phyloP scores from a whole-genome alignment of 2,797 vertebrate species.

The Notamacropus eugenii region DNA sequence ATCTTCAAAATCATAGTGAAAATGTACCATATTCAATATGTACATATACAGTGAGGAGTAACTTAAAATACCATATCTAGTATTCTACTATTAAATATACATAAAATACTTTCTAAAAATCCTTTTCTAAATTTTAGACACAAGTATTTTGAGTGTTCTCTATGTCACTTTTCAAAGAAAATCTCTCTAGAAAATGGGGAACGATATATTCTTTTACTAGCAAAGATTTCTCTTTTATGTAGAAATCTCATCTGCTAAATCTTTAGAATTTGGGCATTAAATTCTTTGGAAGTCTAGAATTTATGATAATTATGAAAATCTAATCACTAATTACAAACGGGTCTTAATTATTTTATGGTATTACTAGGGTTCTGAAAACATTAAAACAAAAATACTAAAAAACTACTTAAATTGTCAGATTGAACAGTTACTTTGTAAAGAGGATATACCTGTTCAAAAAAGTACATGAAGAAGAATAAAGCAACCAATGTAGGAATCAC shows the following conservation, averaged over 20 bases:
- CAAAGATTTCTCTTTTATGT: not conserved
- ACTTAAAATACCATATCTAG: not conserved
- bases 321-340: not conserved
- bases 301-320: not conserved
- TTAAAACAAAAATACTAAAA: constrained; percentile 44
- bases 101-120: not conserved
- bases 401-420: constrained; percentile 25
- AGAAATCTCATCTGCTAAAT: not conserved
- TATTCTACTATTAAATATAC: not conserved
- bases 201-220: not conserved
- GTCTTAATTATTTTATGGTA: not conserved
- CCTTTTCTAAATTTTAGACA: not conserved
- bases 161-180: not conserved
- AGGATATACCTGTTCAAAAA: constrained; percentile 3
- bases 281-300: not conserved
- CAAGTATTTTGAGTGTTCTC: not conserved
- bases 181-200: not conserved
- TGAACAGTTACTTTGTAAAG: constrained; percentile 38
- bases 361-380: not conserved
- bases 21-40: not conserved
- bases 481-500: not conserved
- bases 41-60: not conserved
- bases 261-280: not conserved
- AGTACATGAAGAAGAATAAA: not conserved
- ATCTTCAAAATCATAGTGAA: not conserved